Conservation (phyloP, 2,797 vertebrate genomes). For the Phoeniculus purpureus region DNA sequence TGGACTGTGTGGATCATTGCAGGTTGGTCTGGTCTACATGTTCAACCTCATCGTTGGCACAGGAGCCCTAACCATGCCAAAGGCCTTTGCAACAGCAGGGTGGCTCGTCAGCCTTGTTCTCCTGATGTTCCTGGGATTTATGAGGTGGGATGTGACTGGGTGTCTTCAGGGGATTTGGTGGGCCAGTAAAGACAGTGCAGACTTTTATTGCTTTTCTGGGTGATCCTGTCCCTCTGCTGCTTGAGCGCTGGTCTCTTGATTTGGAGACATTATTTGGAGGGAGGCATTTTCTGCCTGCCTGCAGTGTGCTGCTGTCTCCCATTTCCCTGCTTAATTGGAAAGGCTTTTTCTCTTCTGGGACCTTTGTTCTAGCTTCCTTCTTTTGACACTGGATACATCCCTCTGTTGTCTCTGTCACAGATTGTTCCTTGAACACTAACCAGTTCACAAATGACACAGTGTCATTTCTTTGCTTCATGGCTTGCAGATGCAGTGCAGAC, state of each 20-base stretch:
- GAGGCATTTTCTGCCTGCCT: neutral
- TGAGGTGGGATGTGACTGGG: slow-evolving; percentile 84
- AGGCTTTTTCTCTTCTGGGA: neutral
- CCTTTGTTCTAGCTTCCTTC: neutral
- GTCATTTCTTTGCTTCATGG: neutral
- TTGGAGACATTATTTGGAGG: neutral
- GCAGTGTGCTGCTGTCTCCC: neutral
- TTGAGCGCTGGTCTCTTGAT: neutral
- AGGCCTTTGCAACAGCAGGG: slow-evolving; percentile 91
- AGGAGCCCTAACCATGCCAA: slow-evolving; percentile 96
- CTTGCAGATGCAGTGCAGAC: neutral
- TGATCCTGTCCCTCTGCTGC: neutral
- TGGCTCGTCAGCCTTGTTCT: slow-evolving; percentile 93
- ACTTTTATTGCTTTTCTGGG: neutral
- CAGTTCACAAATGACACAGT: neutral
- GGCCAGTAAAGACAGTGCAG: neutral
- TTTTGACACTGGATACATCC: neutral
- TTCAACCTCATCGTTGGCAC: slow-evolving; percentile 98
- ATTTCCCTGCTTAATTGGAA: neutral
- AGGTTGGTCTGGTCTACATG: slow-evolving; percentile 98
- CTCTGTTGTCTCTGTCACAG: accelerated
- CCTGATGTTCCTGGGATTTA: slow-evolving; percentile 90
- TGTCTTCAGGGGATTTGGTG: neutral
- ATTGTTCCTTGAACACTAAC: neutral
- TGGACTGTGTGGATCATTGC: neutral